Evolutionary conservation across 1,140 invertebrate genomes (phyloP), one percentile per base, ranked within the genome.

Genomic region (Macrobrachium rosenbergii): DNA sequence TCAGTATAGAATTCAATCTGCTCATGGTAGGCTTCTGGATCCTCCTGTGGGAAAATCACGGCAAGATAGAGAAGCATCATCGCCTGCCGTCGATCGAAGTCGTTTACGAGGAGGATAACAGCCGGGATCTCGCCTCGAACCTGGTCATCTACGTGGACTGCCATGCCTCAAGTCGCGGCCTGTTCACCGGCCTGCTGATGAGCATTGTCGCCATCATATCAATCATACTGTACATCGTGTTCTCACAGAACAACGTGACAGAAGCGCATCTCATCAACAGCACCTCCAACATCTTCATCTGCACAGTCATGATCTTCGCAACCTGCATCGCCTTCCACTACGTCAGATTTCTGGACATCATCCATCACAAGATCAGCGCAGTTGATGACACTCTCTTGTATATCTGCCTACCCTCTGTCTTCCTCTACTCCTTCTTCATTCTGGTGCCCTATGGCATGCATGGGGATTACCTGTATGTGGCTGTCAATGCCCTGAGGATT

Each of bases 1-100:
- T 95, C 91, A 94, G 93, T 87, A 95, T 96, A 28, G 95, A 96
- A 91, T 96, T 95, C 91, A 95, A 94, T 91, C 95, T 96, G 90
- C 92, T 95, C 63, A 94, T 95, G 93, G 95, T 95, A 88, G 95
- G 95, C 5, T 93, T 96, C 58, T 94, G 95, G 91, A 95, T 94
- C 91, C 94, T 95, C 45, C 94, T 96, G 60, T 95, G 95, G 95
- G 93, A 93, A 87, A 95, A 95, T 90, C 95, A 96, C 88, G 95
- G 95, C 52, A 91, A 93, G 73, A 94, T 94, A 88, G 90, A 91
- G 82, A 87, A 89, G 14, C 89, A 90, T 78, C 85, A 86, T 16
- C 88, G 90, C 78, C 82, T 90, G 63, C 89, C 89, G 11, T 90
- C 89, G 0, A 83, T 90, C 16, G 89, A 90, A 58, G 83, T 90